phyloP scores from a whole-genome alignment of 2,888 invertebrate species.

The Platypus cylindrus region DNA sequence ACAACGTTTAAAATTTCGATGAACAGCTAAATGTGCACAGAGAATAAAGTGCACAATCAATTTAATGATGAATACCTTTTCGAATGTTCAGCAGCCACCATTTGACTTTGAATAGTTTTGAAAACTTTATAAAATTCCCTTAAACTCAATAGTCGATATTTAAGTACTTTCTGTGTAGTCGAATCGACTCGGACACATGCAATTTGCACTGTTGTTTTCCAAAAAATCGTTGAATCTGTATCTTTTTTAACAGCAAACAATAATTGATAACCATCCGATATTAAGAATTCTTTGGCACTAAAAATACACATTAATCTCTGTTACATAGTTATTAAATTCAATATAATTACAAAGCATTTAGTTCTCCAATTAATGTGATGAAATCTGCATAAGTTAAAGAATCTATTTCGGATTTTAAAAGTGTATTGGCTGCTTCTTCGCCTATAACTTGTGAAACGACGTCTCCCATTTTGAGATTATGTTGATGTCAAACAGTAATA shows the following conservation, averaged over 20 bases:
- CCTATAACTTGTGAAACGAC: slow-evolving; percentile 10
- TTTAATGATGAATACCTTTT: slow-evolving; percentile 16
- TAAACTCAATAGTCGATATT: slow-evolving; percentile 46
- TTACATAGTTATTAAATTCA: background rate
- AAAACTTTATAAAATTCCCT: slow-evolving; percentile 52
- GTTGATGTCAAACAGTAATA: too few relatives aligned
- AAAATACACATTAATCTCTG: slow-evolving; percentile 9
- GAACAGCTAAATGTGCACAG: too few relatives aligned
- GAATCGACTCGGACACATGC: slow-evolving; percentile 49
- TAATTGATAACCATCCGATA: slow-evolving; percentile 47
- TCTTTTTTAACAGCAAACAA: slow-evolving; percentile 53
- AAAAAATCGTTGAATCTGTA: slow-evolving; percentile 48
- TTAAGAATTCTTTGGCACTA: slow-evolving; percentile 47
- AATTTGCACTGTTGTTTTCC: slow-evolving; percentile 57
- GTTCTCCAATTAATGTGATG: slow-evolving; percentile 40
- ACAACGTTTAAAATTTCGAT: too few relatives aligned
- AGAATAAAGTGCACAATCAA: background rate
- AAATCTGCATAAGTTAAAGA: slow-evolving; percentile 45
- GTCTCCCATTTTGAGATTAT: slow-evolving; percentile 12
- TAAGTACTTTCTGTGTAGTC: slow-evolving; percentile 40
- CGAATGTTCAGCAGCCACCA: slow-evolving; percentile 29
- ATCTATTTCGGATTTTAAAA: slow-evolving; percentile 28
- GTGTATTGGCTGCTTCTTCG: slow-evolving; percentile 17
- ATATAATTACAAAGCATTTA: slow-evolving; percentile 47
- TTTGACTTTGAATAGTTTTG: slow-evolving; percentile 41